Evolutionary conservation across 2,888 invertebrate genomes (phyloP).

Genomic region (Hydrotaea cyrtoneurina): DNA sequence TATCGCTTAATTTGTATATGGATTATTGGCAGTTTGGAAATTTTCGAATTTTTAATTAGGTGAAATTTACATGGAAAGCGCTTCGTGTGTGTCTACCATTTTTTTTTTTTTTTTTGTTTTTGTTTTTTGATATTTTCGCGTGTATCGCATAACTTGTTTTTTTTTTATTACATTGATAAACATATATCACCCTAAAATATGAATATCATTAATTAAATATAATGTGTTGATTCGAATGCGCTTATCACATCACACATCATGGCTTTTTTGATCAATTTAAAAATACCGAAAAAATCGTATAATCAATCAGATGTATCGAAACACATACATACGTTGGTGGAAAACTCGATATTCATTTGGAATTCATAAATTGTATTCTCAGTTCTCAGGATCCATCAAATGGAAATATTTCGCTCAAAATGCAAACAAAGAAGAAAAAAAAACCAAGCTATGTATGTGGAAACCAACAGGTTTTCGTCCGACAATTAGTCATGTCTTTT

Average conservation of each 20-base stretch:
- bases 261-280: not conserved
- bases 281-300: not conserved
- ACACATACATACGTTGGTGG: too few relatives aligned
- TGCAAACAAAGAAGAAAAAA: too few relatives aligned
- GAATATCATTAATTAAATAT: not conserved
- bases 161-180: not conserved
- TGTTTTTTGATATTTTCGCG: not conserved
- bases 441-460: too few relatives aligned
- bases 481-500: too few relatives aligned
- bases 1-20: slow-evolving; percentile 22
- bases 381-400: too few relatives aligned
- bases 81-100: not conserved
- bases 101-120: not conserved
- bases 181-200: not conserved
- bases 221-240: not conserved
- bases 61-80: not conserved
- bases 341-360: too few relatives aligned
- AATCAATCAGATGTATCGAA: not conserved
- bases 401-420: too few relatives aligned
- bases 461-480: too few relatives aligned
- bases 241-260: not conserved
- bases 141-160: slow-evolving; percentile 7
- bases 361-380: too few relatives aligned
- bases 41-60: slow-evolving; percentile 3
- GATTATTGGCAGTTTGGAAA: not conserved